Percentiles rank a stretch among this genome's conserved stretches.
Evolutionary conservation across 2,797 vertebrate species (phyloP).

Genomic region (Eptatretus atami): DNA sequence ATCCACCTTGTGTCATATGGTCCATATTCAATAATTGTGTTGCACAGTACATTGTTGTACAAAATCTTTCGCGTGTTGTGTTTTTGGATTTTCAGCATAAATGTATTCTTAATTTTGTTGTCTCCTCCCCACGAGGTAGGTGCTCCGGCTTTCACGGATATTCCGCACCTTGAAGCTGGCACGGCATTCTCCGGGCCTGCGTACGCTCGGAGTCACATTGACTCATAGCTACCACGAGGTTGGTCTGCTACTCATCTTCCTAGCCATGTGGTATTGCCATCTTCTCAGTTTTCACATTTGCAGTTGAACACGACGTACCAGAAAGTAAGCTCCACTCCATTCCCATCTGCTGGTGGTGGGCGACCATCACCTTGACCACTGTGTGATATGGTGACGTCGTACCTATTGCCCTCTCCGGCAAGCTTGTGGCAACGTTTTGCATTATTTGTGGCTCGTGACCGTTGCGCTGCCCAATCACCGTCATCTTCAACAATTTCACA

Average conservation of each 20-base stretch:
- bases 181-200: conserved; percentile 64
- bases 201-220: conserved; percentile 64
- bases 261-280: conserved; percentile 67
- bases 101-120: too few species aligned
- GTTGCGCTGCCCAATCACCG: conserved; percentile 86
- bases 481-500: conserved; percentile 99
- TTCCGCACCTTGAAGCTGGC: conserved; percentile 79
- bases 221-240: conserved; percentile 94
- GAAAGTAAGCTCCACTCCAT: conserved; percentile 66
- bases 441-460: conserved; percentile 65
- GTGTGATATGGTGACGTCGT: conserved; percentile 84
- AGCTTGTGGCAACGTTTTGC: conserved; percentile 66
- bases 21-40: too few species aligned
- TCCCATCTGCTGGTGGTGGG: conserved; percentile 98
- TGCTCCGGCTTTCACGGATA: conserved; percentile 69
- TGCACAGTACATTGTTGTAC: too few species aligned
- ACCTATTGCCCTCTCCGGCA: conserved; percentile 53
- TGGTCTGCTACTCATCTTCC: conserved; percentile 65
- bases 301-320: conserved; percentile 67
- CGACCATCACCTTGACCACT: conserved; percentile 86
- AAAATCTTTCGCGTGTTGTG: too few species aligned
- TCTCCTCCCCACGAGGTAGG: conserved; percentile 9
- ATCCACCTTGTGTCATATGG: too few species aligned
- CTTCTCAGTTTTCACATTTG: conserved; percentile 75
- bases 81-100: too few species aligned